Evolutionary conservation across 2,797 vertebrate species (phyloP).

Genomic region (Poeciliopsis presidionis): DNA sequence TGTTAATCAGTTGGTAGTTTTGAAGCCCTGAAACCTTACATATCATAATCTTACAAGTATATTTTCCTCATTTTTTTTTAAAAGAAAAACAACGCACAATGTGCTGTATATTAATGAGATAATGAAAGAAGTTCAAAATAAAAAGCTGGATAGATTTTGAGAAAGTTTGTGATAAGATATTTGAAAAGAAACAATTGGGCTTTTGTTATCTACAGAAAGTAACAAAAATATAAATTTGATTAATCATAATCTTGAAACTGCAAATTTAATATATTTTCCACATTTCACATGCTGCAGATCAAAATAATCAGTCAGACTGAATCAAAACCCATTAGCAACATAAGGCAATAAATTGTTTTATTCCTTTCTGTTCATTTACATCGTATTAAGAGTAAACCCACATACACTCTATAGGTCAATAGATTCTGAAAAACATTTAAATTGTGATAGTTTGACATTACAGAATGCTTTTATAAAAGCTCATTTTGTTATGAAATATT

Average conservation of each 20-base stretch:
- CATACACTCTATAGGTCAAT: constrained; percentile 48
- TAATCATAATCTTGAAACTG: not conserved
- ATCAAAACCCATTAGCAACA: constrained; percentile 17
- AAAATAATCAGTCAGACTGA: not conserved
- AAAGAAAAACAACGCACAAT: not conserved
- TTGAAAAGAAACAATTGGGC: not conserved
- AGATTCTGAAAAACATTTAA: constrained; percentile 40
- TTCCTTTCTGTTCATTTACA: constrained; percentile 50
- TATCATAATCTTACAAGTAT: not conserved
- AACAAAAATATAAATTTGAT: not conserved
- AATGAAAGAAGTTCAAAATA: not conserved
- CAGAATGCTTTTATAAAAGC: constrained; percentile 57
- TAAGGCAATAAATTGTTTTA: constrained; percentile 57
- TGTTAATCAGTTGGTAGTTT: no score
- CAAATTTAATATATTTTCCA: not conserved
- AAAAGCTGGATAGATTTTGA: not conserved
- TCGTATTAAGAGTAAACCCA: constrained; percentile 39
- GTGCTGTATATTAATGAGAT: not conserved
- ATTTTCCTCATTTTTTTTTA: not conserved
- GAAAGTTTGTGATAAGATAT: not conserved
- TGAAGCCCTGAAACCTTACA: no score
- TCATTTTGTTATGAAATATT: constrained; percentile 48
- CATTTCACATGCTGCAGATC: not conserved
- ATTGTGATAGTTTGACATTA: constrained; percentile 30
- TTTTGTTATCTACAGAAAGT: not conserved